phyloP scores from a whole-genome alignment of 2,113 vertebrate species.

The Irena cyanogastra region DNA sequence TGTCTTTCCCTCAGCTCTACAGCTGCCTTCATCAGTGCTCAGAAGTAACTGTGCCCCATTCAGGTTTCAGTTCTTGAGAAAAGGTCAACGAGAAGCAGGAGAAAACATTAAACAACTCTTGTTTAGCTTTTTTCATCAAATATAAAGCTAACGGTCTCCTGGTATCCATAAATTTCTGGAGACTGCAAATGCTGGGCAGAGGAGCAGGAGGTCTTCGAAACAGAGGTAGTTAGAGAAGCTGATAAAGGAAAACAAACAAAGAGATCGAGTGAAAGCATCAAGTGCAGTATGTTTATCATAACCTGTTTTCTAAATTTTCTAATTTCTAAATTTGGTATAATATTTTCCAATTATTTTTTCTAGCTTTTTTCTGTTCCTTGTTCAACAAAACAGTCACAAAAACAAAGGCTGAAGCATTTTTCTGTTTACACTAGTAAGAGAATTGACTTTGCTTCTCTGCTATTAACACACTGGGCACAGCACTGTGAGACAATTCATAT shows the following conservation, averaged over 20 bases:
- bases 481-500: neutral
- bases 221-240: neutral
- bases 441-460: neutral
- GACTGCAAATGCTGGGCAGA: neutral
- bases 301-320: neutral
- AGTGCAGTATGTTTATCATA: neutral
- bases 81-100: neutral
- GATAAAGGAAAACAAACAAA: neutral
- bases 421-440: neutral
- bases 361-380: neutral
- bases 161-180: neutral
- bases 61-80: neutral
- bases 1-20: neutral
- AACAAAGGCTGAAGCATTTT: neutral
- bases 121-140: neutral
- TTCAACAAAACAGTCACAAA: neutral
- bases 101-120: neutral
- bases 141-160: neutral
- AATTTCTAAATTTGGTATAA: neutral
- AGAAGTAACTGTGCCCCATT: neutral
- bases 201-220: neutral
- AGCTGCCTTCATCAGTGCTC: neutral
- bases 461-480: neutral
- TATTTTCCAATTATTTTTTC: neutral
- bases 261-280: neutral